Conservation (phyloP, 2,113 vertebrate species). For the Prunella himalayana region DNA sequence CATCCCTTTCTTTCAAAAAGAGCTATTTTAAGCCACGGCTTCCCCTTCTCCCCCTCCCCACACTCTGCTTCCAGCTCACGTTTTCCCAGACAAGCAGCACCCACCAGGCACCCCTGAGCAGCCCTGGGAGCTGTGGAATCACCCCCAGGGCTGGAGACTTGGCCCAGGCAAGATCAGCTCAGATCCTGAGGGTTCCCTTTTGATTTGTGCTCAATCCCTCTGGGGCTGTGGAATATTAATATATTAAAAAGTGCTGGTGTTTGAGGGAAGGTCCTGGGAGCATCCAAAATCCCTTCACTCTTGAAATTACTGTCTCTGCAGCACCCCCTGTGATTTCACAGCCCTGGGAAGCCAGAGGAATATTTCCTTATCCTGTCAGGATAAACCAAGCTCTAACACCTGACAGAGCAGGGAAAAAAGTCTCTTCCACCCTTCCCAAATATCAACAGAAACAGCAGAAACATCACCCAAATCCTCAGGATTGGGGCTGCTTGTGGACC, state of each 20-base stretch:
- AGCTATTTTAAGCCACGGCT: slow-evolving; percentile 59
- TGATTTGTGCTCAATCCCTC: not conserved
- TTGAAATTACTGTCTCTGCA: rapidly evolving
- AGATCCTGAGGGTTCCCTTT: not conserved
- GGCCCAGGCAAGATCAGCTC: not conserved
- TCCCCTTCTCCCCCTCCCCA: slow-evolving; percentile 53
- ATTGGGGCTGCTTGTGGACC: rapidly evolving
- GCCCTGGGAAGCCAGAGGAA: not conserved
- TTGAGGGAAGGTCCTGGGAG: not conserved
- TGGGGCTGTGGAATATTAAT: rapidly evolving
- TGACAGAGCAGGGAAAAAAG: not conserved
- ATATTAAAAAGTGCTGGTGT: not conserved
- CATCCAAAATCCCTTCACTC: not conserved
- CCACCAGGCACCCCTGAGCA: not conserved
- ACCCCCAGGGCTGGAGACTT: rapidly evolving
- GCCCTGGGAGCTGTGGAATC: not conserved
- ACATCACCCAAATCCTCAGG: rapidly evolving
- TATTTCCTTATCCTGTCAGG: not conserved
- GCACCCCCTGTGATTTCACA: not conserved
- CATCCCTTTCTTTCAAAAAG: slow-evolving; percentile 1
- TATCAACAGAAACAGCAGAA: not conserved
- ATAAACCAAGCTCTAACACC: not conserved
- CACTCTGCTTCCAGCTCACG: not conserved
- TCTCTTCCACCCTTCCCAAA: not conserved
- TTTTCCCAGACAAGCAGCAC: not conserved